A percentile compares a stretch with the other conserved stretches of the same genome.
These are phyloP conservation scores for Agrypnus murinus DNA, from an alignment of 2,888 invertebrate species.

Conservation along the genomic window DNA sequence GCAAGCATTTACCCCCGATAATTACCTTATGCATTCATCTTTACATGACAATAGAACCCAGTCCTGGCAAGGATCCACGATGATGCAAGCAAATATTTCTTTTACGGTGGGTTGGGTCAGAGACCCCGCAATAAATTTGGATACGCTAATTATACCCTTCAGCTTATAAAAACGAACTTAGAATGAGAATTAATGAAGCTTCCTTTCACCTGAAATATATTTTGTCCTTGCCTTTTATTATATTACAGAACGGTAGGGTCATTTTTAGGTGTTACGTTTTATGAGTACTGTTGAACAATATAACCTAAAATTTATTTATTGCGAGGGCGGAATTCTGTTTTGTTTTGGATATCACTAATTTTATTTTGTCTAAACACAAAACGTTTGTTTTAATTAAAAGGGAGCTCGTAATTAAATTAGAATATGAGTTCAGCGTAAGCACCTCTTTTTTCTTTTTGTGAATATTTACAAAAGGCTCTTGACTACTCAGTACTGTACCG, in stretches of 20 bases:
- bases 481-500: too few relatives aligned
- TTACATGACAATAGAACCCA: slow-evolving; percentile 34
- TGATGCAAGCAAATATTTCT: slow-evolving; percentile 42
- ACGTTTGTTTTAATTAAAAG: too few relatives aligned
- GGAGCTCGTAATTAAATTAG: too few relatives aligned
- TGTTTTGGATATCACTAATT: too few relatives aligned
- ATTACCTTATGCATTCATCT: slow-evolving; percentile 37
- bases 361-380: too few relatives aligned
- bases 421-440: too few relatives aligned
- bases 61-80: slow-evolving; percentile 38
- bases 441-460: too few relatives aligned
- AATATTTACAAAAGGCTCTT: too few relatives aligned
- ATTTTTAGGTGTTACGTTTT: background rate
- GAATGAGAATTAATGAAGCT: slow-evolving; percentile 50
- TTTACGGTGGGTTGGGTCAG: slow-evolving; percentile 27
- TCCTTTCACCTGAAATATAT: slow-evolving; percentile 49
- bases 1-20: slow-evolving; percentile 23
- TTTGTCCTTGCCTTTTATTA: slow-evolving; percentile 38
- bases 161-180: slow-evolving; percentile 46
- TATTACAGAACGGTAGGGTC: slow-evolving; percentile 1
- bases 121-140: slow-evolving; percentile 46
- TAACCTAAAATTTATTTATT: too few relatives aligned
- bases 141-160: slow-evolving; percentile 49
- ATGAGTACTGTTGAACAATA: background rate
- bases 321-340: too few relatives aligned